Evolutionary conservation across 1,140 invertebrate species (phyloP), one percentile per base, ranked within the genome.

Genomic region (Caerostris extrusa): DNA sequence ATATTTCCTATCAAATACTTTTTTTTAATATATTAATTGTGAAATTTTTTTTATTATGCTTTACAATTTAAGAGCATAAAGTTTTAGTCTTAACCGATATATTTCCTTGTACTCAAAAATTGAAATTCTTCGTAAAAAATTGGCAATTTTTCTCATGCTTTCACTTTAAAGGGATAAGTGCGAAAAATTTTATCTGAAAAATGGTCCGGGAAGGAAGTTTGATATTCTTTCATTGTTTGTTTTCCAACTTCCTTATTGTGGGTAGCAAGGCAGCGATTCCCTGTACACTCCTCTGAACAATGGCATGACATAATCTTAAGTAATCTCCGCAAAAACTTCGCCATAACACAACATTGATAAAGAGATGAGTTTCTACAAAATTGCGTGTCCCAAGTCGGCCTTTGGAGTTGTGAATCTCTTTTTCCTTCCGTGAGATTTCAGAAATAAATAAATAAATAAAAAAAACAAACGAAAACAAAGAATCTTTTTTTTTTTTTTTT

Each of bases 221-320:
- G 3, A 5, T 67, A 14, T 67, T 77, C 71, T 77, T 34, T 77
- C 34, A 50, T 77, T 77, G 71, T 77, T 77, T 77, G 71, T 77
- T 77, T 50, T 50, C 5, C 7, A 50, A 77, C 71, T 77, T 77
- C 71, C 71, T 77, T 77, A 77, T 77, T 12, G 5, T 7, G 12
- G 71, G 53, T 77, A 50, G 71, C 71, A 10, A 53, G 34, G 71
- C 10, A 77, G 19, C 71, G 34, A 34, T 12, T 12, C 34, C 12
- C 34, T 34, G 34, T n/a, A 19, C 69, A 34, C 50, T 71, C 69
- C 14, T 34, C 10, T 50, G 34, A 77, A 77, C 71, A 77, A 77
- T 77, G 34, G 71, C 10, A 77, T 77, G 71, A 77, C 71, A 77
- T 77, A 77, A 77, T 77, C 71, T 77, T 77, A 34, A 77, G 71